These are phyloP conservation scores for Zaprionus gabonicus DNA, from an alignment of 1,140 invertebrate species.

Conservation along the genomic window DNA sequence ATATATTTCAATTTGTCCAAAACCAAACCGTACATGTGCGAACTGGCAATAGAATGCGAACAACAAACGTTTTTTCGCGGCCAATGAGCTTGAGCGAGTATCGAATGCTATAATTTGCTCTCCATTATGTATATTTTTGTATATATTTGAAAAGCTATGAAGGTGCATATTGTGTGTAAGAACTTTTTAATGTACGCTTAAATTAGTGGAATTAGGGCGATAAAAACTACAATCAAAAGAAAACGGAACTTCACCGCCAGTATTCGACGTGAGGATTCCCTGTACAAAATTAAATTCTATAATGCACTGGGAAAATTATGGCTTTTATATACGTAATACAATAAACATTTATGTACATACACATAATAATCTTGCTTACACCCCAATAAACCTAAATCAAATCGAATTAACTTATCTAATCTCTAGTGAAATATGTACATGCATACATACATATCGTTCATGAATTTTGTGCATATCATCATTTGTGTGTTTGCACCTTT, in stretches of 20 bases:
- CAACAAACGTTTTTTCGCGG: neutral
- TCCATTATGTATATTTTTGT: conserved; percentile 4
- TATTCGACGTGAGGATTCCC: neutral
- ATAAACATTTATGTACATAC: neutral
- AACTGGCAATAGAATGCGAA: conserved; percentile 9
- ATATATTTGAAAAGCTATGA: conserved; percentile 18
- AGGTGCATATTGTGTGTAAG: conserved; percentile 8
- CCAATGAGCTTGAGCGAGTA: neutral
- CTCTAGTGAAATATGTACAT: neutral
- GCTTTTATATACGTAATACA: neutral
- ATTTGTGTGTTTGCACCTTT: conserved; percentile 6
- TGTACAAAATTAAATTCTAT: neutral
- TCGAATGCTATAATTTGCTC: conserved; percentile 4
- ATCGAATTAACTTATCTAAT: conserved; percentile 5
- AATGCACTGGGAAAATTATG: neutral
- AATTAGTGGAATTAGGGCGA: conserved; percentile 15
- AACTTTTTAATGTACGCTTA: conserved; percentile 1
- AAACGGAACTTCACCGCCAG: neutral
- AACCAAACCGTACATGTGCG: conserved; percentile 8
- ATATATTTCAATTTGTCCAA: neutral
- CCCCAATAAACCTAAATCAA: neutral
- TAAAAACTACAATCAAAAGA: conserved; percentile 18
- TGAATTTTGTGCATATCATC: neutral
- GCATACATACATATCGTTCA: neutral
- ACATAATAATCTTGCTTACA: neutral